A percentile compares a stretch with the other conserved stretches of the same genome.
phyloP scores from a whole-genome alignment of 2,888 invertebrate species.

The Tupiocoris notatus region DNA sequence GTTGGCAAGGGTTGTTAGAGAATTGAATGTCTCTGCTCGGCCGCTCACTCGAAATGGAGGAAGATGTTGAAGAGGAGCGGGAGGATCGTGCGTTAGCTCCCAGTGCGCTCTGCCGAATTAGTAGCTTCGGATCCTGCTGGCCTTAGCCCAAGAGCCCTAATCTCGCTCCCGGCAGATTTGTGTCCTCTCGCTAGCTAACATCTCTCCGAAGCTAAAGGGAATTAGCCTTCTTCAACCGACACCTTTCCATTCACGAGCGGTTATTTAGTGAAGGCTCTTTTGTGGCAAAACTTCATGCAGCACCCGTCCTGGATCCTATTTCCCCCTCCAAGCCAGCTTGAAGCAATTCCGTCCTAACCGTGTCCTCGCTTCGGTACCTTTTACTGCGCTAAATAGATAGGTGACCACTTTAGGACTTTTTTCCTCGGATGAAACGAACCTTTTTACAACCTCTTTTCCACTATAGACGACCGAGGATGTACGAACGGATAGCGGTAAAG shows the following conservation, averaged over 20 bases:
- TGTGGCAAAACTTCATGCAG: slow-evolving; percentile 20
- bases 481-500: slow-evolving; percentile 15
- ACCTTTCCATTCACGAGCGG: slow-evolving; percentile 38
- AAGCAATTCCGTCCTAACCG: background rate
- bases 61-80: background rate
- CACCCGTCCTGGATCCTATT: background rate
- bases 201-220: slow-evolving; percentile 13
- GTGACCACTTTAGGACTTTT: slow-evolving; percentile 12
- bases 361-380: slow-evolving; percentile 2
- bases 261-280: slow-evolving; percentile 34
- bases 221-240: slow-evolving; percentile 38
- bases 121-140: slow-evolving; percentile 36
- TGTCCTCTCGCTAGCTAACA: slow-evolving; percentile 32
- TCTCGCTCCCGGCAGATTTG: slow-evolving; percentile 40
- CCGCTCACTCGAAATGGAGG: background rate
- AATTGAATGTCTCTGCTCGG: slow-evolving; percentile 32
- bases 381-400: slow-evolving; percentile 34
- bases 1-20: slow-evolving; percentile 41
- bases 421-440: background rate
- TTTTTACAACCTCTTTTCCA: slow-evolving; percentile 28
- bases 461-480: no score
- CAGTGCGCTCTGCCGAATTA: slow-evolving; percentile 29
- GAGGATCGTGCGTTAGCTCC: background rate
- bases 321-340: background rate
- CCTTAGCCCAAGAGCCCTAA: slow-evolving; percentile 41